Base-by-base conservation (phyloP, 2,113 vertebrate genomes). In the Colaptes auratus region DNA sequence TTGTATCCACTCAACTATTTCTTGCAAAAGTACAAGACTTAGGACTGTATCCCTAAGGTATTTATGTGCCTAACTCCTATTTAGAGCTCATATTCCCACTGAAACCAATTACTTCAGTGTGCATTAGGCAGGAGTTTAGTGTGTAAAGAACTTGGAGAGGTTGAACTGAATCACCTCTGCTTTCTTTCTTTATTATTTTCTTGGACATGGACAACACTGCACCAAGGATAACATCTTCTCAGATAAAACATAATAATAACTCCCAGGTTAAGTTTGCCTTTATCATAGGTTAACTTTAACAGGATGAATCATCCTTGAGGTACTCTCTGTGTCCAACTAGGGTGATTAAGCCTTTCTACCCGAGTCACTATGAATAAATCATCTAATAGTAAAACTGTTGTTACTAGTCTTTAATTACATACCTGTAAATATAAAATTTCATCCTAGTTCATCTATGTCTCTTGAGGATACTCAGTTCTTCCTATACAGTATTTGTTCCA, bases 71-170 rank as follows among this genome's bases (percentile, higher is more conserved):
- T 85, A 28, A 72, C 21, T 63, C 21, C 25, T 86, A 35, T 79
- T 79, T 73, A 50, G 66, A 21, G 30, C 18, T 73, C 71, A 75
- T 12, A 79, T 58, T 95, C 55, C 27, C 82, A 66, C n/a, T 76
- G 89, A 89, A 96, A 89, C 35, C 55, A 73, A 82, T 87, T 87
- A 92, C 11, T 88, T 60, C 61, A 70, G 28, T 53, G 35, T 13
- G 4, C 19, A 58, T 44, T 75, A 73, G 8, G 35, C 31, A 82
- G 17, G 53, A 82, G 15, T 44, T 86, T 36, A 65, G 6, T 12
- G 2, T 58, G 59, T 89, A 39, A 91, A 82, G 36, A 46, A 12
- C 17, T 28, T 36, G 25, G 12, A 60, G 23, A 65, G 4, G 20
- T 7, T 87, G 48, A 89, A 82, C 19, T 59, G 33, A 93, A 91